These are phyloP conservation scores for Zaprionus capensis DNA, from an alignment of 1,140 invertebrate genomes.

Conservation along the genomic window DNA sequence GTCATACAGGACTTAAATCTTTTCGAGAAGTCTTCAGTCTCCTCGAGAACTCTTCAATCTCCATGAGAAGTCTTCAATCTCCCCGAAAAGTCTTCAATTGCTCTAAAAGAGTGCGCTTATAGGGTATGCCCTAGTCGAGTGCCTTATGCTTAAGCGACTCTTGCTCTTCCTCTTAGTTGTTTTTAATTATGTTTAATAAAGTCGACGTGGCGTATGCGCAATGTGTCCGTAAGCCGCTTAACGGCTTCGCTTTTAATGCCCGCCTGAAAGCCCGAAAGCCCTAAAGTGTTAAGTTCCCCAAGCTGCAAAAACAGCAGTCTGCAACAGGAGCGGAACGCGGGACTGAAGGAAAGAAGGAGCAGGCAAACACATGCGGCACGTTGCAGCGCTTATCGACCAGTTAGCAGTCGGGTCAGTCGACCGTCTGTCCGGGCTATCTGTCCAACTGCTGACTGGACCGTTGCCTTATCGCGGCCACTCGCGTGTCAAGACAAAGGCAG, in stretches of 20 bases:
- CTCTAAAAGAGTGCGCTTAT: too few relatives aligned
- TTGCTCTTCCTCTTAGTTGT: neutral
- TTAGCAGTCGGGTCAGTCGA: slow-evolving; percentile 47
- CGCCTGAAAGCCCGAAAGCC: slow-evolving; percentile 27
- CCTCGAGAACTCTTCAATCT: too few relatives aligned
- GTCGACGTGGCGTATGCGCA: slow-evolving; percentile 44
- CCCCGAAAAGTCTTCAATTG: too few relatives aligned
- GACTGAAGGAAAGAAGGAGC: neutral
- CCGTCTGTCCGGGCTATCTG: slow-evolving; percentile 19
- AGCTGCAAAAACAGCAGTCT: slow-evolving; percentile 74
- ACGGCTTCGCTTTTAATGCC: slow-evolving; percentile 57
- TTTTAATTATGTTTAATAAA: slow-evolving; percentile 77
- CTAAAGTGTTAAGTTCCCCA: slow-evolving; percentile 66
- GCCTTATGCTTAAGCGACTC: neutral
- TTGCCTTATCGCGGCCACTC: slow-evolving; percentile 50
- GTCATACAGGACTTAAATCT: too few relatives aligned
- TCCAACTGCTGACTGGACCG: slow-evolving; percentile 34
- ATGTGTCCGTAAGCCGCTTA: slow-evolving; percentile 69
- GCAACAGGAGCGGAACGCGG: slow-evolving; percentile 30
- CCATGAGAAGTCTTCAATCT: too few relatives aligned
- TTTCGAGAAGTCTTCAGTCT: too few relatives aligned
- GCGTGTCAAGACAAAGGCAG: slow-evolving; percentile 28
- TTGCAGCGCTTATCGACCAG: slow-evolving; percentile 64
- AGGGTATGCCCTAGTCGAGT: neutral
- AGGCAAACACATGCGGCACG: slow-evolving; percentile 13